A percentile compares a stretch with the other conserved stretches of the same genome.
Evolutionary conservation across 2,888 invertebrate species (phyloP).

Genomic region (Corythucha ciliata): DNA sequence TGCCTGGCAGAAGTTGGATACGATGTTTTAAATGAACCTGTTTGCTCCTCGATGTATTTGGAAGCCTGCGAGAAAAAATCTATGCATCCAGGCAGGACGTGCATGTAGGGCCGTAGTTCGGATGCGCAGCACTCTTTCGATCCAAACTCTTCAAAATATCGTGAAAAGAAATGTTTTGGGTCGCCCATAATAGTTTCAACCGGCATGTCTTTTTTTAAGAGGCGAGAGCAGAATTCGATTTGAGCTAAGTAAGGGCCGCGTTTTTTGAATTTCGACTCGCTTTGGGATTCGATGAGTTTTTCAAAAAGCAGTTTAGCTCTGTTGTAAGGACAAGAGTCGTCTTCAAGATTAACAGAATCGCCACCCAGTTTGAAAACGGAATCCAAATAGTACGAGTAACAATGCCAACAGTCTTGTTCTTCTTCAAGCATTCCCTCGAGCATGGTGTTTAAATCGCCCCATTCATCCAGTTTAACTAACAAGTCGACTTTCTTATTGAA

Average conservation of each 20-base stretch:
- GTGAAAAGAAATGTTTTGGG: constrained; percentile 58
- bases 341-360: constrained; percentile 14
- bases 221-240: constrained; percentile 61
- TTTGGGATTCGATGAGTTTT: constrained; percentile 61
- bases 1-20: constrained; percentile 24
- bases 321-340: constrained; percentile 18
- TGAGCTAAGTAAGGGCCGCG: constrained; percentile 77
- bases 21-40: too few species aligned
- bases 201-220: constrained; percentile 48
- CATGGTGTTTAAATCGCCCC: constrained; percentile 58
- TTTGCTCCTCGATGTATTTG: constrained; percentile 10
- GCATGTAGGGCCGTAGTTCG: constrained; percentile 68
- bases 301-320: constrained; percentile 48
- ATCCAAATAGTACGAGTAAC: constrained; percentile 25
- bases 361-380: constrained; percentile 22
- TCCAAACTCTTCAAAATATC: constrained; percentile 74
- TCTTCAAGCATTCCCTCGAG: constrained; percentile 53
- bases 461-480: constrained; percentile 60
- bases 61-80: constrained; percentile 13
- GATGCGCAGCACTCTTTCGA: constrained; percentile 77
- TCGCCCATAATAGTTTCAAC: constrained; percentile 44
- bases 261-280: constrained; percentile 42
- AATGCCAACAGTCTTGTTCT: constrained; percentile 44
- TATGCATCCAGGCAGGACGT: constrained; percentile 43
- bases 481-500: constrained; percentile 57